Percentiles rank a stretch among this genome's conserved stretches.
These are phyloP conservation scores for Argyresthia goedartella DNA, from an alignment of 2,888 invertebrate genomes.

Conservation along the genomic window DNA sequence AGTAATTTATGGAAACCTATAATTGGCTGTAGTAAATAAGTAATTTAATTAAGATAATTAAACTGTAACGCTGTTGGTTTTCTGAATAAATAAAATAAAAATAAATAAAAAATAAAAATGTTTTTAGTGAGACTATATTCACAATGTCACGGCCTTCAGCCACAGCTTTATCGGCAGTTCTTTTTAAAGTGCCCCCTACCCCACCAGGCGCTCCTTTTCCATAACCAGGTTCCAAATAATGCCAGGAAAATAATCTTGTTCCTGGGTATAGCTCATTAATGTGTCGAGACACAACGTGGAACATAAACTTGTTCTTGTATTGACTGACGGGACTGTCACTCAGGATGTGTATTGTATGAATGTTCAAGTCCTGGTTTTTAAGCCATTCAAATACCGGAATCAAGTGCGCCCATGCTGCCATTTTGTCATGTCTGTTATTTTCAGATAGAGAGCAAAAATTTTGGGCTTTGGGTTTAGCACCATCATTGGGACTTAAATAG, in stretches of 20 bases:
- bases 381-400: slow-evolving; percentile 13
- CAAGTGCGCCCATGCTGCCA: slow-evolving; percentile 14
- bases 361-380: slow-evolving; percentile 7
- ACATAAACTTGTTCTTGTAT: slow-evolving; percentile 8
- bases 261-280: not conserved
- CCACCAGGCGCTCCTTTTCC: slow-evolving; percentile 25
- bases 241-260: slow-evolving; percentile 13
- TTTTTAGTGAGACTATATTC: not conserved
- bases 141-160: slow-evolving; percentile 12
- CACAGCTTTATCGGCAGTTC: slow-evolving; percentile 17
- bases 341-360: slow-evolving; percentile 3
- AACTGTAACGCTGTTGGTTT: no score
- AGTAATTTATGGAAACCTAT: no score
- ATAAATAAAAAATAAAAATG: no score
- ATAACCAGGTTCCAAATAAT: slow-evolving; percentile 22
- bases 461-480: not conserved
- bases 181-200: slow-evolving; percentile 21
- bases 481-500: not conserved
- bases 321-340: slow-evolving; percentile 4
- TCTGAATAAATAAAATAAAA: no score
- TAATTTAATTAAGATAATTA: no score
- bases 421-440: slow-evolving; percentile 13
- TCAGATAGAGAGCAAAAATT: slow-evolving; percentile 13
- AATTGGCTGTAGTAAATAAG: no score
- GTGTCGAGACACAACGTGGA: not conserved